Base-by-base conservation (phyloP, 2,113 vertebrate species). In the Cavia porcellus region DNA sequence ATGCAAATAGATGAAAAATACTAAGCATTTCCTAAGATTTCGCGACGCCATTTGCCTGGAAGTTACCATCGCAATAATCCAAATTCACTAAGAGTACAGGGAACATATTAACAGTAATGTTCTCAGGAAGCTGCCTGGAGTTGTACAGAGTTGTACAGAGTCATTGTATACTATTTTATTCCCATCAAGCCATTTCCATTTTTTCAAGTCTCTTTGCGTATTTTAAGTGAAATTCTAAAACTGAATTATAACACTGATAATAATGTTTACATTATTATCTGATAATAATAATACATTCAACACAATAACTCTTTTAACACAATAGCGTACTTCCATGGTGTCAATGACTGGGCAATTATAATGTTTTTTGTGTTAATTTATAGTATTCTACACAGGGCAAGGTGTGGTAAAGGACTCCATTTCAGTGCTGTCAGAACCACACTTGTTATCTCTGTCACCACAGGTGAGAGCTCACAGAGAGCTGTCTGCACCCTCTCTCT, bases 201-300 rank as follows among this genome's bases (percentile, higher is more conserved):
- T 84, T 50, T 79, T 79, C 72, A 64, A 89, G 24, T 5, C 38
- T 89, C 0, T 77, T 61, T 61, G 28, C 10, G 28, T 64, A 74
- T 30, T 66, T 83, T 77, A 68, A 95, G 55, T 75, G 3, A 72
- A 92, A 95, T 89, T 59, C 30, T 38, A 89, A 94, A 86, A 57
- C 24, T 72, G 4, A 45, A 83, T 86, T 70, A 92, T 38, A 28
- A 92, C 92, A 92, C 50, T 57, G 52, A 1, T 42, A 89, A 82
- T 59, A 35, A 79, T 50, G 7, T 32, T 74, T 86, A 59, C 7
- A 15, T 83, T 77, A 85, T 19, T 38, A 38, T 38, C 38, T 38
- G 38, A 38, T 38, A 38, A 38, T 38, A 38, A 38, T 38, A 38
- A 38, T 38, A 38, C 38, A 38, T 38, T 38, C 38, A 38, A 38